A percentile compares a stretch with the other conserved stretches of the same genome.
These are phyloP conservation scores for Vollenhovia emeryi DNA, from an alignment of 1,140 invertebrate species.

Conservation along the genomic window DNA sequence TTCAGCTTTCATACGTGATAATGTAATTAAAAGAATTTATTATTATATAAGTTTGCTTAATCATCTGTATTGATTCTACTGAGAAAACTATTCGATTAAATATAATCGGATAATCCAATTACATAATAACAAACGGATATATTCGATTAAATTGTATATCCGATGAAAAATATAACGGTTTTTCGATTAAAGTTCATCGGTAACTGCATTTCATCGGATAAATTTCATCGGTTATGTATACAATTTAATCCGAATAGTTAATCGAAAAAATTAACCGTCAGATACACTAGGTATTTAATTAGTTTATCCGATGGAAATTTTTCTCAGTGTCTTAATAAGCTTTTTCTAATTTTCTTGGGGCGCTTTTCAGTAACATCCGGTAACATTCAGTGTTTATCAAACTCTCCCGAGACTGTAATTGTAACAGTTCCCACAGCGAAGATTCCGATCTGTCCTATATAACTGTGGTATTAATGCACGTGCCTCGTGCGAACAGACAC, in stretches of 20 bases:
- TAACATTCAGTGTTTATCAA: background rate
- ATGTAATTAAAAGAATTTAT: background rate
- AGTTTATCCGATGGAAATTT: too few relatives aligned
- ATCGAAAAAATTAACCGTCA: too few relatives aligned
- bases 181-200: too few relatives aligned
- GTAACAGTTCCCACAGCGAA: constrained; percentile 18
- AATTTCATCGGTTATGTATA: too few relatives aligned
- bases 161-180: too few relatives aligned
- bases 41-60: background rate
- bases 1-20: background rate
- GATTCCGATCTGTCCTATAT: constrained; percentile 14
- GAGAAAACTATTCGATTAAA: too few relatives aligned
- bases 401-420: constrained; percentile 1
- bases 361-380: background rate
- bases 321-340: background rate
- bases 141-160: too few relatives aligned
- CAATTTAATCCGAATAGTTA: too few relatives aligned
- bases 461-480: background rate
- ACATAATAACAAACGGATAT: too few relatives aligned
- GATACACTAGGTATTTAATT: too few relatives aligned
- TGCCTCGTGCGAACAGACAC: background rate
- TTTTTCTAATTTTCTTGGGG: background rate
- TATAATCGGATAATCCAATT: too few relatives aligned
- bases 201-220: too few relatives aligned
- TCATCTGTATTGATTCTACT: background rate